Percentiles rank a stretch among this genome's conserved stretches.
phyloP scores from a whole-genome alignment of 2,888 invertebrate species.

The Diplolepis rosae region DNA sequence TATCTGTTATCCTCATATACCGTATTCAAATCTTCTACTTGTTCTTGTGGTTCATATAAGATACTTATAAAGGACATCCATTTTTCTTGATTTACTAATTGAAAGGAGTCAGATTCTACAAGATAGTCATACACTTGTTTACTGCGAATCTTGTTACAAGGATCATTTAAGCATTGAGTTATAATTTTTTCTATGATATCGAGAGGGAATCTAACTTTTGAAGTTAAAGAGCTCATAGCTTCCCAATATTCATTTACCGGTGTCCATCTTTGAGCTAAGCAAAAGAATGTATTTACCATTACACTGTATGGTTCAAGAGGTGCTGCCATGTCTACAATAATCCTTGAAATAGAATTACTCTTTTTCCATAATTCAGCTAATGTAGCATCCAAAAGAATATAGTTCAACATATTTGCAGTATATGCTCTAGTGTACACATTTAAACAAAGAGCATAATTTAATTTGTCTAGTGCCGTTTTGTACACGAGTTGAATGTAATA shows the following conservation, averaged over 20 bases:
- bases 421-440: background rate
- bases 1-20: background rate
- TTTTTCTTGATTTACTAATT: background rate
- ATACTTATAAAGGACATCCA: background rate
- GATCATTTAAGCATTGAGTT: background rate
- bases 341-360: background rate
- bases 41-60: background rate
- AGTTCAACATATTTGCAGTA: background rate
- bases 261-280: background rate
- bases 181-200: background rate
- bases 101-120: background rate
- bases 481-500: background rate
- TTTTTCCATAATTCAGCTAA: background rate
- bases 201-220: background rate
- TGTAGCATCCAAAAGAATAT: background rate
- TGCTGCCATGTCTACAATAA: background rate
- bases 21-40: background rate
- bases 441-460: background rate
- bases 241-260: slow-evolving; percentile 2
- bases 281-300: background rate
- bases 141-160: background rate
- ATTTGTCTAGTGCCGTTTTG: background rate
- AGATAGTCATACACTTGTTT: background rate
- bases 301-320: background rate
- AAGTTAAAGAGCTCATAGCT: background rate